Conservation (phyloP, 1,140 invertebrate genomes). For the Drosophila aff. region DNA sequence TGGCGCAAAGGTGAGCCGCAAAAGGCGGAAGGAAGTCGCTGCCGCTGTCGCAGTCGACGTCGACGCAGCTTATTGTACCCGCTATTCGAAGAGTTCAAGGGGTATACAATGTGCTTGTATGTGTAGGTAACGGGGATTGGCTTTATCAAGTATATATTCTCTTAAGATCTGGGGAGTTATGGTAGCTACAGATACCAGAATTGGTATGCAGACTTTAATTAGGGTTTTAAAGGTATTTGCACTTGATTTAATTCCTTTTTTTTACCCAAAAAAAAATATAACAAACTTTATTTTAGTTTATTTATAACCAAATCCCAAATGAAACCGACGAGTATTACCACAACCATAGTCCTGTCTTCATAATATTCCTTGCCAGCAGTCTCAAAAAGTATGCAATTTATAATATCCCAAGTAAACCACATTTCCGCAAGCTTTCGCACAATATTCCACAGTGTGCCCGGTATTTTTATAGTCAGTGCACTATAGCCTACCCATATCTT, state of each 20-base stretch:
- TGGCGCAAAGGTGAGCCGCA: conserved; percentile 68
- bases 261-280: not conserved
- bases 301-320: not conserved
- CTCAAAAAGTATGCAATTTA: not conserved
- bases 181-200: too few species aligned
- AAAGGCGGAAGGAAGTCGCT: conserved; percentile 74
- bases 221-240: not conserved
- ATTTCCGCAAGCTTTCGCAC: not conserved
- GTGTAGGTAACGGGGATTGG: conserved; percentile 2
- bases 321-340: not conserved
- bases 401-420: not conserved
- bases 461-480: conserved; percentile 16
- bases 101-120: not conserved
- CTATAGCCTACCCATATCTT: conserved; percentile 1
- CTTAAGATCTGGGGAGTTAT: not conserved
- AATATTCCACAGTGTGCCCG: not conserved
- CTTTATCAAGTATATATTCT: not conserved
- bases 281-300: not conserved
- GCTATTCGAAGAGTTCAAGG: conserved; percentile 17
- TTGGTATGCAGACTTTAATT: not conserved
- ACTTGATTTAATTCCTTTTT: not conserved
- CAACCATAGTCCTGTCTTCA: not conserved
- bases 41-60: conserved; percentile 12
- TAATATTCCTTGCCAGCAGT: too few species aligned
- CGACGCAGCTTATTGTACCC: conserved; percentile 7